Evolutionary conservation across 1,140 invertebrate genomes (phyloP).

Genomic region (Cherax destructor): DNA sequence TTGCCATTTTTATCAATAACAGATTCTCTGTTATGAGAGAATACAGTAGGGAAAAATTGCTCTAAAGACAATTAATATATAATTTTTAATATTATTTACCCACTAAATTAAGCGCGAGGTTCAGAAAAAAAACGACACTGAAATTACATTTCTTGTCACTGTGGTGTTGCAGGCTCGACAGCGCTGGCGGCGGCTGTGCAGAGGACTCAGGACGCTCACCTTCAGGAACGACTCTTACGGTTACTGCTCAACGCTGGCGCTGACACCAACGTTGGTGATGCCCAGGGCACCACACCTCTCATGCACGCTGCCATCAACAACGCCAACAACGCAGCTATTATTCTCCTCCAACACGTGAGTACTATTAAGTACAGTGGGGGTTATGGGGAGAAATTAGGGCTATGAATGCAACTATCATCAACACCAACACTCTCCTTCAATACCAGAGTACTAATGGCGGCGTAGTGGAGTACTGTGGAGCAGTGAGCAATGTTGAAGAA

Average conservation of each 20-base stretch:
- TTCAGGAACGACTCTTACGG: constrained; percentile 14
- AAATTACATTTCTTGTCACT: too few species aligned
- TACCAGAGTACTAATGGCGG: not conserved
- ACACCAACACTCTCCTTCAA: constrained; percentile 25
- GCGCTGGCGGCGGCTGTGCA: constrained; percentile 16
- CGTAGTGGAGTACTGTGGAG: too few species aligned
- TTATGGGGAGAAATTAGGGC: too few species aligned
- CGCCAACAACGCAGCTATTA: not conserved
- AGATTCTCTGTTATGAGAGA: too few species aligned
- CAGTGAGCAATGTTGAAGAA: too few species aligned
- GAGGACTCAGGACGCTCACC: not conserved
- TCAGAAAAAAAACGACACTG: too few species aligned
- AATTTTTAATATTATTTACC: too few species aligned
- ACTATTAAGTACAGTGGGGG: not conserved
- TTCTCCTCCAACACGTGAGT: constrained; percentile 48
- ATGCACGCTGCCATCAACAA: constrained; percentile 54
- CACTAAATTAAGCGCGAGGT: too few species aligned
- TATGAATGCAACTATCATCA: too few species aligned
- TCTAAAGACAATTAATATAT: too few species aligned
- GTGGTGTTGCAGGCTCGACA: not conserved
- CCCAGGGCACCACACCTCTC: constrained; percentile 40
- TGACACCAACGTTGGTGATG: constrained; percentile 46
- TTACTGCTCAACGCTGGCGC: constrained; percentile 39
- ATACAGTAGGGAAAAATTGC: too few species aligned
- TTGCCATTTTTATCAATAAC: too few species aligned